Evolutionary conservation across 2,888 invertebrate genomes (phyloP).

Genomic region (Euclidia mi): DNA sequence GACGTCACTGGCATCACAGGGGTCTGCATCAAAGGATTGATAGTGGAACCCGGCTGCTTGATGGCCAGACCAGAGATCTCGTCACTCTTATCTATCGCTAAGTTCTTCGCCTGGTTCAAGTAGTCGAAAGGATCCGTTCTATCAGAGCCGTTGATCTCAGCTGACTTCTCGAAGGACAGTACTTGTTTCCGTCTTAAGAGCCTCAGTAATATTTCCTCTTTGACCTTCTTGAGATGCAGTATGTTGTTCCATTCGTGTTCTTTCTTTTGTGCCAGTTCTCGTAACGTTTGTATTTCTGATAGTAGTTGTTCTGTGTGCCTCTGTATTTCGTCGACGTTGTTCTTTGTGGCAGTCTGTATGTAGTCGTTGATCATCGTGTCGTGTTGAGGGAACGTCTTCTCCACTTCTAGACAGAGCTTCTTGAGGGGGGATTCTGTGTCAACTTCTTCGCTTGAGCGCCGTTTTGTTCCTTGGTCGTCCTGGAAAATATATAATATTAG

Average conservation of each 20-base stretch:
- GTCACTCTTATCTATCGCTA: constrained; percentile 86
- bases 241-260: constrained; percentile 97
- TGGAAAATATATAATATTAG: constrained; percentile 52
- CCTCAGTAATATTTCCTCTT: constrained; percentile 94
- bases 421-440: constrained; percentile 85
- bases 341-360: constrained; percentile 91
- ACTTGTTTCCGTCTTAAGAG: constrained; percentile 93
- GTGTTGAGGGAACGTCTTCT: constrained; percentile 88
- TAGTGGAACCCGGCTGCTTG: constrained; percentile 75
- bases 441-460: constrained; percentile 80
- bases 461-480: constrained; percentile 81
- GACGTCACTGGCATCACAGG: constrained; percentile 78
- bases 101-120: constrained; percentile 80
- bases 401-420: constrained; percentile 86
- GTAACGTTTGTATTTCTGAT: constrained; percentile 92
- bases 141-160: constrained; percentile 79
- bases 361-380: constrained; percentile 91
- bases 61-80: constrained; percentile 84
- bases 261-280: constrained; percentile 94
- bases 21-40: constrained; percentile 76
- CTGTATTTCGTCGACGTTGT: constrained; percentile 90
- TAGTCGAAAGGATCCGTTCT: constrained; percentile 82
- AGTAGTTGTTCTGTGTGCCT: constrained; percentile 92
- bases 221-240: constrained; percentile 94
- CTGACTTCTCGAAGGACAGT: constrained; percentile 83